Conservation (phyloP, 1,140 invertebrate genomes). For the Lordiphosa stackelbergi region DNA sequence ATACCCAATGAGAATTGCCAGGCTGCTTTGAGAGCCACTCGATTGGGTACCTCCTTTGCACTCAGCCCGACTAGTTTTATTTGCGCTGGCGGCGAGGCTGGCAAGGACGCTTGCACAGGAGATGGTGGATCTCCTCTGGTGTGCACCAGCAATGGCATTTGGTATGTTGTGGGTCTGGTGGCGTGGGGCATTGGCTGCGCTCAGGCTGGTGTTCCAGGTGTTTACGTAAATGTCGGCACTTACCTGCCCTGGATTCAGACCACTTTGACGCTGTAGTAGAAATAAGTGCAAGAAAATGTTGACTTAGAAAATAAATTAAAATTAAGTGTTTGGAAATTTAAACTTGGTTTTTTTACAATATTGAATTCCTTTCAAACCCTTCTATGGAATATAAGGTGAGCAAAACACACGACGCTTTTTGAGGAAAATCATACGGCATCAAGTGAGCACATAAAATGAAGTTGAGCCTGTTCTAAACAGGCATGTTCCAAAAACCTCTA, state of each 20-base stretch:
- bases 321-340: not conserved
- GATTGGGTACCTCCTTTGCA: constrained; percentile 81
- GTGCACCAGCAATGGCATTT: constrained; percentile 81
- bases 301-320: too few relatives aligned
- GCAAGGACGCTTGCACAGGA: constrained; percentile 87
- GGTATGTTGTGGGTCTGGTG: constrained; percentile 83
- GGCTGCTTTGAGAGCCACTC: constrained; percentile 80
- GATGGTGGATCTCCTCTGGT: constrained; percentile 87
- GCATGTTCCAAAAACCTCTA: too few relatives aligned
- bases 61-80: constrained; percentile 84
- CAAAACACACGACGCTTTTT: too few relatives aligned
- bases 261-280: constrained; percentile 44
- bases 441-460: too few relatives aligned
- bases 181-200: constrained; percentile 87
- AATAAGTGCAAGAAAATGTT: too few relatives aligned
- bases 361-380: too few relatives aligned
- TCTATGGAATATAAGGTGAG: too few relatives aligned
- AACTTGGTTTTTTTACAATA: not conserved
- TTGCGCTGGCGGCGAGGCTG: constrained; percentile 86
- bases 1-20: constrained; percentile 82
- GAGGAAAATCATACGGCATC: too few relatives aligned
- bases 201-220: constrained; percentile 81
- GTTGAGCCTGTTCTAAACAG: too few relatives aligned
- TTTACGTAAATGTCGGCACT: constrained; percentile 83
- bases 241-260: constrained; percentile 82